Percentiles rank a stretch among this genome's conserved stretches.
phyloP scores from a whole-genome alignment of 2,888 invertebrate genomes.

The Busseola fusca region DNA sequence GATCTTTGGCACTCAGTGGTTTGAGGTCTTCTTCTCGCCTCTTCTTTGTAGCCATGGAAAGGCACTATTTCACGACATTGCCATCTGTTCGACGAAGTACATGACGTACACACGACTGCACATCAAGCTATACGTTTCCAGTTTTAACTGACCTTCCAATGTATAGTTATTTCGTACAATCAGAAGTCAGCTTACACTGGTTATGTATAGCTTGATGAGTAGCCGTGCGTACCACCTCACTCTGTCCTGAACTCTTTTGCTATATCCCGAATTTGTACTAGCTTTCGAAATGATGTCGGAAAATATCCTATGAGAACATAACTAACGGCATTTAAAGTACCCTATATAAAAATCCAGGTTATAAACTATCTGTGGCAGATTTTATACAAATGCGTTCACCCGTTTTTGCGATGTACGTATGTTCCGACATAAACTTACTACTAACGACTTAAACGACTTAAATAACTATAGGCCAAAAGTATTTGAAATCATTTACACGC shows the following conservation, averaged over 20 bases:
- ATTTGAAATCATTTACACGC: constrained; percentile 34
- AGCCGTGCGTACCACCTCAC: neutral
- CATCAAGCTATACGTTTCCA: no score
- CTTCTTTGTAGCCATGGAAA: neutral
- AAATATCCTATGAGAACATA: neutral
- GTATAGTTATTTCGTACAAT: no score
- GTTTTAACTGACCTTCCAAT: no score
- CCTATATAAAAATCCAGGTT: neutral
- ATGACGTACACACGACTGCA: no score
- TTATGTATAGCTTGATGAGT: no score
- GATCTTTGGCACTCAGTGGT: neutral
- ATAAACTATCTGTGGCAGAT: neutral
- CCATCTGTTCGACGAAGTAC: no score
- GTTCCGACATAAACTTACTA: no score
- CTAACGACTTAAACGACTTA: neutral
- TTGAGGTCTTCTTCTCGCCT: neutral
- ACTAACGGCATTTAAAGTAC: neutral
- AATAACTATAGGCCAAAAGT: constrained; percentile 6
- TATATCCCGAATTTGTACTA: neutral
- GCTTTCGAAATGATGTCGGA: neutral
- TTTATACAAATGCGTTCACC: neutral
- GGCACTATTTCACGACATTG: neutral
- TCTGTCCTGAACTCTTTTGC: neutral
- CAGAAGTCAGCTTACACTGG: no score
- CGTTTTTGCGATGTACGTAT: neutral